phyloP scores from a whole-genome alignment of 2,113 vertebrate species.

The Daphoenositta chrysoptera region DNA sequence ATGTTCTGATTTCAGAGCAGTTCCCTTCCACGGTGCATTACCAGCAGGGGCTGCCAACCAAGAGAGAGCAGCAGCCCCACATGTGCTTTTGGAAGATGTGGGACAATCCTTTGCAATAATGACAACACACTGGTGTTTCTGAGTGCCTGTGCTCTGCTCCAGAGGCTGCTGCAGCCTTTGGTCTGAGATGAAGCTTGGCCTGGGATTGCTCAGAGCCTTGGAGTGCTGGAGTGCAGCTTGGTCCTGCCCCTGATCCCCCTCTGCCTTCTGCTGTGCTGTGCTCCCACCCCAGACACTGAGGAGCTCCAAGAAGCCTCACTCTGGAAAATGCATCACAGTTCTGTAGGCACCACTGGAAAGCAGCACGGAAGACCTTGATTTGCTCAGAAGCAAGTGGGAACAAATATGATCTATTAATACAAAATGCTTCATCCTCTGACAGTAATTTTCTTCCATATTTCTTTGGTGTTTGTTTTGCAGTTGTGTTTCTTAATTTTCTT shows the following conservation, averaged over 20 bases:
- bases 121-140: background rate
- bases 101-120: background rate
- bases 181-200: background rate
- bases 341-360: background rate
- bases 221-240: background rate
- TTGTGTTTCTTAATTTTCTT: background rate
- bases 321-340: background rate
- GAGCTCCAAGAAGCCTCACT: background rate
- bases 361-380: background rate
- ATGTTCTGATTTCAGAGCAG: constrained; percentile 13
- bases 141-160: background rate
- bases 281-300: background rate
- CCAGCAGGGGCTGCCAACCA: background rate
- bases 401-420: background rate
- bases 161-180: background rate
- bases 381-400: background rate
- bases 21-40: background rate
- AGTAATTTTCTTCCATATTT: background rate
- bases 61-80: background rate
- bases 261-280: background rate
- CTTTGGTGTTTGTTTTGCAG: background rate
- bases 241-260: background rate
- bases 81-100: background rate
- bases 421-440: background rate
- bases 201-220: background rate